These are phyloP conservation scores for Oxyscelio sp. DNA, from an alignment of 2,888 invertebrate species.

Conservation along the genomic window DNA sequence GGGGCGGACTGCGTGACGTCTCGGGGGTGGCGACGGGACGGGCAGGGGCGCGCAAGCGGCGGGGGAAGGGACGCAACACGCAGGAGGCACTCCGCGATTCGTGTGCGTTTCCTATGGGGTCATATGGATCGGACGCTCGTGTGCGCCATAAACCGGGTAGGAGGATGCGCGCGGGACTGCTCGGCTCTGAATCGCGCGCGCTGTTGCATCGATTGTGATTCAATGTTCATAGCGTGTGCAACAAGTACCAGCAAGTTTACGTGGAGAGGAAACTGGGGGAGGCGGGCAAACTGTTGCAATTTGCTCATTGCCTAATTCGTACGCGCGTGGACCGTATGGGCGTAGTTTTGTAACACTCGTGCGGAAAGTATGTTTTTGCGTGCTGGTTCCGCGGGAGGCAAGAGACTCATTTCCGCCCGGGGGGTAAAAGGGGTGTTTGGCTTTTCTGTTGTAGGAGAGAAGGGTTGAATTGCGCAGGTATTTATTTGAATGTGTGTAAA, in stretches of 20 bases:
- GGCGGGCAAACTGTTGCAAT: too few relatives aligned
- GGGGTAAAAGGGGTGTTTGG: too few relatives aligned
- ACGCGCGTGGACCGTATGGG: too few relatives aligned
- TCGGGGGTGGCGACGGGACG: slow-evolving; percentile 16
- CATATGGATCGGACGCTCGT: slow-evolving; percentile 4
- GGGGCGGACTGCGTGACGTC: slow-evolving; percentile 38
- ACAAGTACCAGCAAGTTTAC: background rate
- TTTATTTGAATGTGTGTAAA: too few relatives aligned
- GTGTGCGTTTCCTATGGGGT: slow-evolving; percentile 20
- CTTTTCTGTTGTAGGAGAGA: too few relatives aligned
- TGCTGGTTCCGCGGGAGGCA: too few relatives aligned
- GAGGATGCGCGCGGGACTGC: slow-evolving; percentile 6
- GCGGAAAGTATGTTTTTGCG: too few relatives aligned
- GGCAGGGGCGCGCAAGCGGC: background rate
- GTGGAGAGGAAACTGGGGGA: too few relatives aligned
- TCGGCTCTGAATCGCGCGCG: background rate
- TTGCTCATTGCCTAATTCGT: too few relatives aligned
- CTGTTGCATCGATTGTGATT: slow-evolving; percentile 23
- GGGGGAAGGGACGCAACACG: slow-evolving; percentile 5
- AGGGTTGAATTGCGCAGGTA: too few relatives aligned
- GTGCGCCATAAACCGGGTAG: slow-evolving; percentile 3
- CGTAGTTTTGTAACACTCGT: too few relatives aligned
- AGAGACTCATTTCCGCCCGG: too few relatives aligned
- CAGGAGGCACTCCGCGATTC: background rate
- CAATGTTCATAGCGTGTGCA: background rate